phyloP scores from a whole-genome alignment of 2,113 vertebrate species.

The Toxostoma redivivum region DNA sequence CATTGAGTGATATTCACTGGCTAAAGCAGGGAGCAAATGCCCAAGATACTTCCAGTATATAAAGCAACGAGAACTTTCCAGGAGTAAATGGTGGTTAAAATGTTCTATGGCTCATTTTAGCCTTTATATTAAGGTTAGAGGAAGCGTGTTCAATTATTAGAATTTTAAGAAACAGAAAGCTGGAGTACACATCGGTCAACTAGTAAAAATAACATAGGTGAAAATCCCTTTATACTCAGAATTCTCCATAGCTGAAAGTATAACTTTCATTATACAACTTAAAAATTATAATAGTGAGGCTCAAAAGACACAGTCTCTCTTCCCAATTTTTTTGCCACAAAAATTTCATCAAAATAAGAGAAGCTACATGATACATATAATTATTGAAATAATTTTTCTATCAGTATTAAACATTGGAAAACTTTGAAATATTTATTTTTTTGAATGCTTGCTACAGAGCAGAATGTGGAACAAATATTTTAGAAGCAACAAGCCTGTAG shows the following conservation, averaged over 20 bases:
- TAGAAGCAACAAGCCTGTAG: not conserved
- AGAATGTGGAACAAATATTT: not conserved
- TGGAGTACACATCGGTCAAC: not conserved
- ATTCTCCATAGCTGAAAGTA: not conserved
- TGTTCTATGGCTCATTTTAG: not conserved
- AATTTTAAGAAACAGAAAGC: not conserved
- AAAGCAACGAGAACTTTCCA: not conserved
- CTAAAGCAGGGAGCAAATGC: not conserved
- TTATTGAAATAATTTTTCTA: not conserved
- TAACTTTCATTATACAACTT: not conserved
- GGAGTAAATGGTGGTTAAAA: not conserved
- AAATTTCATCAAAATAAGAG: not conserved
- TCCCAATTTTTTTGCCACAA: not conserved
- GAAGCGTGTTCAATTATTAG: not conserved
- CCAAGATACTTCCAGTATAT: not conserved
- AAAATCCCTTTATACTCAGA: not conserved
- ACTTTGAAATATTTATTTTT: not conserved
- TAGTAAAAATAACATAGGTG: not conserved
- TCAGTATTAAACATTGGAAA: not conserved
- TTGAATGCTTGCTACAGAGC: not conserved
- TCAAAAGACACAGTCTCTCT: not conserved
- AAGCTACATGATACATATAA: not conserved
- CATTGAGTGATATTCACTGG: not conserved
- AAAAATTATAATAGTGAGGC: not conserved
- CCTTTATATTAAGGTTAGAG: not conserved